Percentiles rank a stretch among this genome's conserved stretches.
These are phyloP conservation scores for Matsumyia berberina DNA, from an alignment of 2,888 invertebrate genomes.

Conservation along the genomic window DNA sequence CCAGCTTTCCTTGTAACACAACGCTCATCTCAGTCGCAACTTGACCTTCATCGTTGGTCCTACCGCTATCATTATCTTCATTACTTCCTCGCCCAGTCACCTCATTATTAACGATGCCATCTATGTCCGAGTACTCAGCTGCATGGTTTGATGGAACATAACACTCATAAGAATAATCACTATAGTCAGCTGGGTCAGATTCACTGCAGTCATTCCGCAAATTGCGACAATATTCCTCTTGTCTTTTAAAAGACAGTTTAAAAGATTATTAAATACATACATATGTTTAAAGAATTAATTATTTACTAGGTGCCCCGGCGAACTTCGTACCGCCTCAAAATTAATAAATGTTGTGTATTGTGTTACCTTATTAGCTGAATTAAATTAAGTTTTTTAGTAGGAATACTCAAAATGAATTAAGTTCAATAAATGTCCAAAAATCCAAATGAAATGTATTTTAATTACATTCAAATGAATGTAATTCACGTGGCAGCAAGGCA, in stretches of 20 bases:
- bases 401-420: no score
- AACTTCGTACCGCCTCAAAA: no score
- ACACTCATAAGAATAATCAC: conserved; percentile 10
- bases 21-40: not conserved
- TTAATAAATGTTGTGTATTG: no score
- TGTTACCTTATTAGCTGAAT: no score
- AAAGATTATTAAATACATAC: conserved; percentile 25
- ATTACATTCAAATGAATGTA: no score
- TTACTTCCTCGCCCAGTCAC: conserved; percentile 11
- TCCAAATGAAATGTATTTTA: no score
- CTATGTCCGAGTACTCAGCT: conserved; percentile 18
- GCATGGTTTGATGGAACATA: conserved; percentile 13
- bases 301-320: no score
- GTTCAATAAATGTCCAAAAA: no score
- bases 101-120: conserved; percentile 10
- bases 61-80: not conserved
- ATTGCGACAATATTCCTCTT: conserved; percentile 14
- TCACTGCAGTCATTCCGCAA: conserved; percentile 17
- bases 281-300: no score
- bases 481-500: no score
- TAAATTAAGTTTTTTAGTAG: no score
- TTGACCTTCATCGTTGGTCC: conserved; percentile 1
- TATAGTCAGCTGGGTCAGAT: conserved; percentile 5
- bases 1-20: conserved; percentile 9
- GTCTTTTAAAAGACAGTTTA: conserved; percentile 9